Base-by-base conservation (phyloP, 1,140 invertebrate species). In the Latrodectus geometricus region DNA sequence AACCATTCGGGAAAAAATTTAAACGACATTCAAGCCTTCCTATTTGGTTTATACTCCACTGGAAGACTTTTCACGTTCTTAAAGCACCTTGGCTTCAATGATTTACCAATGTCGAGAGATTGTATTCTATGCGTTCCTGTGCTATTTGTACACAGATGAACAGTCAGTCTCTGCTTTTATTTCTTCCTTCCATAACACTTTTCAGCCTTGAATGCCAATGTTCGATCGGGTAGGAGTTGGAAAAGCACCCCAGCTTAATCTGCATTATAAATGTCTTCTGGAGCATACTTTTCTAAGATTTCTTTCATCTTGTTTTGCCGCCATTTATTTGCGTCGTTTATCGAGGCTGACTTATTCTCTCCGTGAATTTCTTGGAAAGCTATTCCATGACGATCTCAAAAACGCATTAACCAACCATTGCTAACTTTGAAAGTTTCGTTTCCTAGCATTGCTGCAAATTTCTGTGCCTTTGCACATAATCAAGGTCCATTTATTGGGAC, bases 71-170 rank as follows among this genome's bases (percentile, higher is more conserved):
- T 48, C 48, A 68, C 49, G 35, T 72, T 70, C 56, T 86, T 61
- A 77, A 68, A 68, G 61, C 54, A 75, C 12, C 23, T 15, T 9
- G 23, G 74, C 23, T 65, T 70, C 23, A 15, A 8, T 20, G 48
- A 61, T 50, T 86, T 86, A 52, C 83, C 83, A 68, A 86, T 86
- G 66, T 77, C 76, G 11, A 86, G 15, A 8, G 49, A 20, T 23
- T 15, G 48, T 17, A 86, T 21, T 68, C 66, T 77, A 14, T 86
- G n/a, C 11, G 74, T 50, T 17, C 83, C 83, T 61, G 21, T 49
- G 0, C 7, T 56, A 75, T 86, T 86, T 17, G 83, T 73, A 61
- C 21, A 48, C 15, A 83, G 23, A 8, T 73, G 23, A 23, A 83
- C 52, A n/a, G 80, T 83, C n/a, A 83, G 21, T n/a, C 68, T 35